Conservation (phyloP, 2,113 vertebrate genomes). For the Onychorhynchus coronatus region DNA sequence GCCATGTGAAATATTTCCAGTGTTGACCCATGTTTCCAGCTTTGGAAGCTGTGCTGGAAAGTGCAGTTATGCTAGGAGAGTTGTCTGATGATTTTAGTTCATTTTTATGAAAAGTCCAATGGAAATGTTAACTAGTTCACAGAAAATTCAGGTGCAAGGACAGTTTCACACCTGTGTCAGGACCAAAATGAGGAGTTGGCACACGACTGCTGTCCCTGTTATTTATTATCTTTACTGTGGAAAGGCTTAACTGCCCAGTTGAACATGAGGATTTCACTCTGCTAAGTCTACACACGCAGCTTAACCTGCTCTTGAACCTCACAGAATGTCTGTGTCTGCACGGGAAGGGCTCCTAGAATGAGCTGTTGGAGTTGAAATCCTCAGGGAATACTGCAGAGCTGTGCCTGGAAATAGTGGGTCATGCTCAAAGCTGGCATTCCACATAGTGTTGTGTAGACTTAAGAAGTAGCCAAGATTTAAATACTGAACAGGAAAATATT, state of each 20-base stretch:
- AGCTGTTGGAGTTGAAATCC: background rate
- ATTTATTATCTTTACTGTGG: background rate
- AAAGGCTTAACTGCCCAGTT: background rate
- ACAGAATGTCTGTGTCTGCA: background rate
- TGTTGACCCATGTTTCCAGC: slow-evolving; percentile 48
- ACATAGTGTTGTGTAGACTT: background rate
- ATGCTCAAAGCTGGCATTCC: background rate
- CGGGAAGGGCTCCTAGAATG: rapidly evolving
- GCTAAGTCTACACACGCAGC: background rate
- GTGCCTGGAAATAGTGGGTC: background rate
- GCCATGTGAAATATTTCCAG: slow-evolving; percentile 60
- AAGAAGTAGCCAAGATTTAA: background rate
- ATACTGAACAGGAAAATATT: background rate
- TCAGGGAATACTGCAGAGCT: background rate
- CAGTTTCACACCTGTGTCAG: background rate
- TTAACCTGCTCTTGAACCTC: background rate
- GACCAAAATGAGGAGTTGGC: background rate
- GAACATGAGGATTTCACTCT: background rate
- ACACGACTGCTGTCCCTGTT: background rate
- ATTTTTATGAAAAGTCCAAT: background rate
- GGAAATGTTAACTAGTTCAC: slow-evolving; percentile 4
- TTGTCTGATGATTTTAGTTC: background rate
- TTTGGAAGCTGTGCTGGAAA: slow-evolving; percentile 51
- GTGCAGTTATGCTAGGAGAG: background rate
- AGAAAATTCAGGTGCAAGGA: slow-evolving; percentile 23